Conservation (phyloP, 2,888 invertebrate species). For the Tenthredo amoena region DNA sequence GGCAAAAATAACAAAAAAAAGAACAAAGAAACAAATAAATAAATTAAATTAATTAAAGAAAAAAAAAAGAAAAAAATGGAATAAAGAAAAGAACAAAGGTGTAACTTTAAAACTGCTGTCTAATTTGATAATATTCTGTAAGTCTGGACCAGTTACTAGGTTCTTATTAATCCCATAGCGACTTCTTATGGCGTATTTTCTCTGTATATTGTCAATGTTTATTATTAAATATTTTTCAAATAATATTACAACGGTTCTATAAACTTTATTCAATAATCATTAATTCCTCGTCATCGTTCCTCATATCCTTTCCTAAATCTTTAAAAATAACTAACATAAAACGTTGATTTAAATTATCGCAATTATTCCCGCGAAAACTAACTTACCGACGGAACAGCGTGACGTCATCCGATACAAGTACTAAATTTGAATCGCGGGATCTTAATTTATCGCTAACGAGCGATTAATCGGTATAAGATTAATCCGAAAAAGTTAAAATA, state of each 20-base stretch:
- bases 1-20: conserved; percentile 20
- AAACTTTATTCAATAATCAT: not conserved
- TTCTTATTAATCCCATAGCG: conserved; percentile 76
- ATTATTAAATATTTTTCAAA: conserved; percentile 78
- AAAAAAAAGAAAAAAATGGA: conserved; percentile 57
- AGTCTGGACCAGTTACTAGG: conserved; percentile 77
- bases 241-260: conserved; percentile 66
- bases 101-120: conserved; percentile 62
- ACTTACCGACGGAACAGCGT: not conserved
- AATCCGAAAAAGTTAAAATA: not conserved
- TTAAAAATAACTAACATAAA: not conserved
- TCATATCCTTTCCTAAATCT: not conserved
- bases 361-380: not conserved
- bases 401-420: not conserved
- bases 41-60: conserved; percentile 60
- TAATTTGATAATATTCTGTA: conserved; percentile 77
- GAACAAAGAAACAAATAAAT: conserved; percentile 66
- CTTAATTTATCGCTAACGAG: not conserved
- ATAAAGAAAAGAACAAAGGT: conserved; percentile 13
- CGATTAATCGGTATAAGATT: not conserved
- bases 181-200: conserved; percentile 77
- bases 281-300: not conserved
- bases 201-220: conserved; percentile 78
- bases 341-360: not conserved
- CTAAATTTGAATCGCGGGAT: conserved; percentile 12